A percentile compares a stretch with the other conserved stretches of the same genome.
Conservation (phyloP, 1,140 invertebrate genomes). For the Listronotus oregonensis region DNA sequence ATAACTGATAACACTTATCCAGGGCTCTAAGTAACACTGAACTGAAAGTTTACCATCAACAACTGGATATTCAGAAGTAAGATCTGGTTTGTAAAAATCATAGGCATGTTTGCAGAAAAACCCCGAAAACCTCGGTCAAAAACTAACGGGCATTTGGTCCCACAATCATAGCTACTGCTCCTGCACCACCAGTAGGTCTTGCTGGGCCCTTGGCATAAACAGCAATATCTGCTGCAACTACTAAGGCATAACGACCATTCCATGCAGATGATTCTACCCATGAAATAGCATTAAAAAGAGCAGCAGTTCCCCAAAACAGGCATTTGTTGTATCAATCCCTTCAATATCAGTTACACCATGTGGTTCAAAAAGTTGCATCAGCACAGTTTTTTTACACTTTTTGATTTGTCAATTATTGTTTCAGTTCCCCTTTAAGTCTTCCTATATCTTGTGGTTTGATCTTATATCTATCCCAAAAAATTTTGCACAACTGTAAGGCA, state of each 20-base stretch:
- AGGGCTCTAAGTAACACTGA: constrained; percentile 92
- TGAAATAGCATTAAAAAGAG: constrained; percentile 92
- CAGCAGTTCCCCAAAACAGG: constrained; percentile 99
- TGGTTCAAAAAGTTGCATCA: constrained; percentile 95
- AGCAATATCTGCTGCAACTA: constrained; percentile 94
- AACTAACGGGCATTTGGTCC: constrained; percentile 91
- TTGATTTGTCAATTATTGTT: constrained; percentile 97
- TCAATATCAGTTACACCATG: constrained; percentile 89
- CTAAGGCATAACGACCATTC: constrained; percentile 93
- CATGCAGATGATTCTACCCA: constrained; percentile 97
- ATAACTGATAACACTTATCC: constrained; percentile 90
- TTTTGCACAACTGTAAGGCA: constrained; percentile 91
- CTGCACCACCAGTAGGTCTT: constrained; percentile 95
- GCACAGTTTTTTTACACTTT: constrained; percentile 94
- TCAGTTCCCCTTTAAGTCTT: constrained; percentile 94
- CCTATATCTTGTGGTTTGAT: constrained; percentile 83
- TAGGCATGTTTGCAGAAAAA: constrained; percentile 94
- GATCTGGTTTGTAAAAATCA: constrained; percentile 98
- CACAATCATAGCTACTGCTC: constrained; percentile 94
- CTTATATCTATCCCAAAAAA: constrained; percentile 75
- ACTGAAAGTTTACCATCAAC: constrained; percentile 97
- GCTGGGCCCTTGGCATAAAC: constrained; percentile 92
- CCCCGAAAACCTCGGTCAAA: constrained; percentile 85
- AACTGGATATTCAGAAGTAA: constrained; percentile 91
- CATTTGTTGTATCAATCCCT: constrained; percentile 96